Percentiles rank a stretch among this genome's conserved stretches.
Evolutionary conservation across 1,140 invertebrate genomes (phyloP).

Genomic region (Orchesella cincta): DNA sequence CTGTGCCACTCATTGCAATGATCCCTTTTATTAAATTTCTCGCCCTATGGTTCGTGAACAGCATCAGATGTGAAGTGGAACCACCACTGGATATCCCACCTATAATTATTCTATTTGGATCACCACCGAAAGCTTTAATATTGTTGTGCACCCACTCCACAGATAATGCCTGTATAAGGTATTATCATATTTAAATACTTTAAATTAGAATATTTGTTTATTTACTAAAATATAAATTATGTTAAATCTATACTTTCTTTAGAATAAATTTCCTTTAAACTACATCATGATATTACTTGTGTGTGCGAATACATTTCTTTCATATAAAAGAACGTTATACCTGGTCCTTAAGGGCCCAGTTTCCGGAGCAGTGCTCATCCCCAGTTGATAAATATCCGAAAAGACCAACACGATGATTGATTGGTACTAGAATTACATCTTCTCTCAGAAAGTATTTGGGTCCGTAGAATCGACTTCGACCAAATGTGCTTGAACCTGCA

Average conservation of each 20-base stretch:
- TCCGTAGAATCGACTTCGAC: neutral
- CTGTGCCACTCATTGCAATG: neutral
- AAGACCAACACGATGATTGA: neutral
- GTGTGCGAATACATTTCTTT: too few relatives aligned
- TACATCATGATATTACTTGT: too few relatives aligned
- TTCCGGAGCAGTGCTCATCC: too few relatives aligned
- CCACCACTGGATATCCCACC: neutral
- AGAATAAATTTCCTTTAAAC: too few relatives aligned
- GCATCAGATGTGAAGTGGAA: neutral
- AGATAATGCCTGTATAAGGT: neutral
- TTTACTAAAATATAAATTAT: neutral
- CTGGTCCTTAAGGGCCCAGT: too few relatives aligned
- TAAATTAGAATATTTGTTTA: too few relatives aligned
- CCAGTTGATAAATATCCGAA: neutral
- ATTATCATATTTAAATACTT: too few relatives aligned
- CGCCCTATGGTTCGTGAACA: neutral
- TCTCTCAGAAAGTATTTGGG: neutral
- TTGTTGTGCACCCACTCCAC: neutral
- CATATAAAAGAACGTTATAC: too few relatives aligned
- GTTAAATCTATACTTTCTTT: too few relatives aligned
- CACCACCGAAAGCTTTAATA: neutral
- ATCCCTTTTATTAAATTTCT: neutral
- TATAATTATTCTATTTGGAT: neutral
- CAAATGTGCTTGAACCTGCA: neutral
- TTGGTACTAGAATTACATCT: conserved; percentile 1